phyloP scores from a whole-genome alignment of 2,113 vertebrate species.

The Caretta caretta region DNA sequence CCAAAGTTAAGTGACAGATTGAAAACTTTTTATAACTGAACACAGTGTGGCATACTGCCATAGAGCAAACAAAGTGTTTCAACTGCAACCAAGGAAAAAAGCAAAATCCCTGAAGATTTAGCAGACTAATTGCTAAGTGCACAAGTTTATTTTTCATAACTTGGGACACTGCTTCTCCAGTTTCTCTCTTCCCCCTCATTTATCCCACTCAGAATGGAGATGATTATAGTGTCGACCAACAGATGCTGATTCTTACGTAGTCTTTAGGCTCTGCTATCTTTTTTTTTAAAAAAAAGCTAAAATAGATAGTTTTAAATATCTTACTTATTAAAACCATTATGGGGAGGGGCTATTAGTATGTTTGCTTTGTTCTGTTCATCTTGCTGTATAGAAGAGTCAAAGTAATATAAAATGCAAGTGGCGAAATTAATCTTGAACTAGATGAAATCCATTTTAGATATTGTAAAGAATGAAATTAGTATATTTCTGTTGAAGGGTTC shows the following conservation, averaged over 20 bases:
- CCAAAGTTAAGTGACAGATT: not conserved
- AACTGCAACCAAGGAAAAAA: not conserved
- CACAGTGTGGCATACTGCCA: not conserved
- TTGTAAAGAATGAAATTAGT: slow-evolving; percentile 48
- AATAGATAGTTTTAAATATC: not conserved
- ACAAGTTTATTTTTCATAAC: not conserved
- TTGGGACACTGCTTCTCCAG: not conserved
- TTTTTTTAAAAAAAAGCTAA: not conserved
- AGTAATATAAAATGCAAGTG: slow-evolving; percentile 66
- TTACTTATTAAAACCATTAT: slow-evolving; percentile 10
- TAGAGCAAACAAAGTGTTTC: not conserved
- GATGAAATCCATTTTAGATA: slow-evolving; percentile 58
- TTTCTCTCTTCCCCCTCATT: not conserved
- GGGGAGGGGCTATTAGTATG: slow-evolving; percentile 42
- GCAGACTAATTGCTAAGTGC: slow-evolving; percentile 13
- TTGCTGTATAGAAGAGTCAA: slow-evolving; percentile 66
- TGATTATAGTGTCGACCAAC: not conserved
- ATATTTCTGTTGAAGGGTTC: slow-evolving; percentile 41
- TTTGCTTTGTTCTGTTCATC: slow-evolving; percentile 57
- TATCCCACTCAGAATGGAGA: slow-evolving; percentile 10
- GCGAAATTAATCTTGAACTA: slow-evolving; percentile 52
- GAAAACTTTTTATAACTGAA: slow-evolving; percentile 3
- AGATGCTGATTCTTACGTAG: not conserved
- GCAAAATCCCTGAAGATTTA: not conserved
- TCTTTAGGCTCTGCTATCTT: slow-evolving; percentile 35